phyloP scores from a whole-genome alignment of 2,797 vertebrate genomes.

The Spondyliosoma cantharus region DNA sequence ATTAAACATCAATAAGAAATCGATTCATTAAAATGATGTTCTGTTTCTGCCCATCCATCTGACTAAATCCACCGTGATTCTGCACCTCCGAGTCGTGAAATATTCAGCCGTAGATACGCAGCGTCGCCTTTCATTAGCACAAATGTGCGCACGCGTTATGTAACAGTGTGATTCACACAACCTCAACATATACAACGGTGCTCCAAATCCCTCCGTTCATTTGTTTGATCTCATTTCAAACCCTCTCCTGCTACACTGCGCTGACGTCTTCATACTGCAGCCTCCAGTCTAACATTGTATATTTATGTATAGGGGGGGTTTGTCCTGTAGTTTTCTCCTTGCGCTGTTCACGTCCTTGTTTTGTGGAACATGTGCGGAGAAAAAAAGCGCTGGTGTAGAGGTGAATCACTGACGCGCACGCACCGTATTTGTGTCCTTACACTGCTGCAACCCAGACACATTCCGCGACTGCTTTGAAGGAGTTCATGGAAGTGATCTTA shows the following conservation, averaged over 20 bases:
- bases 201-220: slow-evolving; percentile 24
- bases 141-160: not conserved
- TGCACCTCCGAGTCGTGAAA: not conserved
- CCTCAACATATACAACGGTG: slow-evolving; percentile 5
- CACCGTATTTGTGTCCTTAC: not conserved
- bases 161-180: not conserved
- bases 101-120: not conserved
- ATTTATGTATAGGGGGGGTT: slow-evolving; percentile 1
- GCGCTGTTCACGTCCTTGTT: not conserved
- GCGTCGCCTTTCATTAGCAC: slow-evolving; percentile 1
- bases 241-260: slow-evolving; percentile 13
- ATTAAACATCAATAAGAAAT: too few species aligned
- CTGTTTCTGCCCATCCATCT: too few species aligned
- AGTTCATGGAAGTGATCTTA: not conserved
- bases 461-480: not conserved
- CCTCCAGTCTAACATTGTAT: slow-evolving; percentile 10
- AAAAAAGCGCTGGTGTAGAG: not conserved
- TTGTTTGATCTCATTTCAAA: slow-evolving; percentile 32
- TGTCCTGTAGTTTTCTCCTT: slow-evolving; percentile 10
- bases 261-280: slow-evolving; percentile 24
- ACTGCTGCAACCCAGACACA: not conserved
- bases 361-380: not conserved
- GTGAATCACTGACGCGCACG: not conserved
- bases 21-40: too few species aligned
- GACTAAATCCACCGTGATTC: too few species aligned